Evolutionary conservation across 2,113 vertebrate species (phyloP).

Genomic region (Tachuris rubrigastra): DNA sequence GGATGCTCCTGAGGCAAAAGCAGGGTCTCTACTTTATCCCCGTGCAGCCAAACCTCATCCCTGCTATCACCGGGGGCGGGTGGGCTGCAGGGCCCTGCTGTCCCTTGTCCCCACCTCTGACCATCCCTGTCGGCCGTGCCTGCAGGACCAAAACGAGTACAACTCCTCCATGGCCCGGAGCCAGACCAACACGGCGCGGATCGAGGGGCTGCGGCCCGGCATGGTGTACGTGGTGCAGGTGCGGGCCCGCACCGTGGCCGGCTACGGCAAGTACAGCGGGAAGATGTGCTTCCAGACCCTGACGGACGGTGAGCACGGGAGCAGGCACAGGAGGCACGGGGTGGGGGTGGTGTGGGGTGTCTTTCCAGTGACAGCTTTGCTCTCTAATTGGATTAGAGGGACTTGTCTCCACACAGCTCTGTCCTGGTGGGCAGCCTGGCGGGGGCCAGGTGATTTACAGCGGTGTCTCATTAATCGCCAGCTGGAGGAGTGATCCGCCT

Average conservation of each 20-base stretch:
- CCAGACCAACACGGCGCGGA: slow-evolving; percentile 91
- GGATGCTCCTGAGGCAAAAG: not conserved
- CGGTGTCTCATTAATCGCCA: not conserved
- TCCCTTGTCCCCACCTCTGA: not conserved
- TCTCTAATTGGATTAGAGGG: not conserved
- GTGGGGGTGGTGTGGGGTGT: not conserved
- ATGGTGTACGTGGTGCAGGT: slow-evolving; percentile 97
- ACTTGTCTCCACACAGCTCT: not conserved
- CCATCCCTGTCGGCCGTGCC: not conserved
- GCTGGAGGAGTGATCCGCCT: not conserved
- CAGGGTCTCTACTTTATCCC: not conserved
- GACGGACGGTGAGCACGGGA: slow-evolving; percentile 86
- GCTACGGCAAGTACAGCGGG: slow-evolving; percentile 98
- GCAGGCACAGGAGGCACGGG: not conserved
- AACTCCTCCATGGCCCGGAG: slow-evolving; percentile 94
- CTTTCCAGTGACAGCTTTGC: not conserved
- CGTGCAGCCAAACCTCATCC: not conserved
- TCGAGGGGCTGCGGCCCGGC: slow-evolving; percentile 88
- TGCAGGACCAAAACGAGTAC: slow-evolving; percentile 91
- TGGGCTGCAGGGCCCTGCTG: not conserved
- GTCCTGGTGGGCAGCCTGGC: not conserved
- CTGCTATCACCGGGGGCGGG: fast-evolving
- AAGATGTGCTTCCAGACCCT: slow-evolving; percentile 99
- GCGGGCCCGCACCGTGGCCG: slow-evolving; percentile 93
- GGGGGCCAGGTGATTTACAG: not conserved